Percentiles rank a stretch among this genome's conserved stretches.
Evolutionary conservation across 2,888 invertebrate species (phyloP).

Genomic region (Lithophane ornitopus): DNA sequence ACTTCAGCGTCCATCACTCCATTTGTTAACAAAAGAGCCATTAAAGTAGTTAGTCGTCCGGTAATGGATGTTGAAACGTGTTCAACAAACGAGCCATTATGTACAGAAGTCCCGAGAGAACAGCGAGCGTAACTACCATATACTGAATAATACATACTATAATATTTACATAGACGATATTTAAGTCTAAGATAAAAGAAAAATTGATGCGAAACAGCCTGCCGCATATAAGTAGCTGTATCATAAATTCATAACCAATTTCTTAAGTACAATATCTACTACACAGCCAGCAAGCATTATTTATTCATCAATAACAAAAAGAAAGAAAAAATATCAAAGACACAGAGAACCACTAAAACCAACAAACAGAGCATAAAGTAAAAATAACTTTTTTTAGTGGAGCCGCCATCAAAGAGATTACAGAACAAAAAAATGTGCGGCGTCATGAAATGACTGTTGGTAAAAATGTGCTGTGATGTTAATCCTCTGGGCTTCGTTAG

Average conservation of each 20-base stretch:
- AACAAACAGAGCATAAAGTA: conserved; percentile 54
- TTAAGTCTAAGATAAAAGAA: conserved; percentile 23
- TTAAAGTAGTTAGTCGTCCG: conserved; percentile 63
- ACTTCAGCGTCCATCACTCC: conserved; percentile 63
- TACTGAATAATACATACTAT: conserved; percentile 41
- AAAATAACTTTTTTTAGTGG: conserved; percentile 68
- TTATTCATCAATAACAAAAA: conserved; percentile 49
- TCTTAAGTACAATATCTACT: conserved; percentile 44
- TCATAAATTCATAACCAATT: conserved; percentile 58
- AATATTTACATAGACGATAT: conserved; percentile 19
- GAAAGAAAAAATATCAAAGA: conserved; percentile 55
- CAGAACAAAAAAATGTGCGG: conserved; percentile 59
- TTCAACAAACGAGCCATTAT: conserved; percentile 60
- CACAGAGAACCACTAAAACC: conserved; percentile 43
- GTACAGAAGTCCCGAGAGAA: conserved; percentile 48
- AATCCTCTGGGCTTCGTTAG: conserved; percentile 69
- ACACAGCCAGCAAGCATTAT: conserved; percentile 36
- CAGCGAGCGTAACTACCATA: conserved; percentile 8
- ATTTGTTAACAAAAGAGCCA: conserved; percentile 63
- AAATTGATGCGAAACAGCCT: conserved; percentile 13
- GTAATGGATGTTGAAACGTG: conserved; percentile 64
- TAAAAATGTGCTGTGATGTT: conserved; percentile 58
- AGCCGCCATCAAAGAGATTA: conserved; percentile 77
- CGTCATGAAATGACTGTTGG: conserved; percentile 64
- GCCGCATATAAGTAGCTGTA: conserved; percentile 15